Base-by-base conservation (phyloP, 1,140 invertebrate species). In the Amyelois transitella region DNA sequence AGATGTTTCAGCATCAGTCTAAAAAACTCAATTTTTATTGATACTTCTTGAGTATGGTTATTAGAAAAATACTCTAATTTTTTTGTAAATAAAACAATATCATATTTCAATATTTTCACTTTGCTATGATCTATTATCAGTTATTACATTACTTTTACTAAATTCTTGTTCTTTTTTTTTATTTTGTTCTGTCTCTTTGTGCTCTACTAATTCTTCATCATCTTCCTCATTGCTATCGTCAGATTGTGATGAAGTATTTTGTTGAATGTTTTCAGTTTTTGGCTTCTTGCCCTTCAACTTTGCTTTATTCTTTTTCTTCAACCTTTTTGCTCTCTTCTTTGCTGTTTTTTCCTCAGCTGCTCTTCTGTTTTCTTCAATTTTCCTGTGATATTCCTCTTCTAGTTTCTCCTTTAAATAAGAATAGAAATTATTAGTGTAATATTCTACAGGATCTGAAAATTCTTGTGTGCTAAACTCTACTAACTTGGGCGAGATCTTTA, bases 311-410 rank as follows among this genome's bases (percentile, higher is more conserved):
- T 96, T 97, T 65, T 92, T 95, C 69, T 94, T 96, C 52, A 94
- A 74, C 64, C 96, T 90, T 81, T 97, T 97, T 0, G 93, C 93
- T 66, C 96, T 88, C 84, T 96, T 97, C 62, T 96, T 97, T 0
- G 94, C 94, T 1, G 95, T 97, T 75, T 89, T 91, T 73, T 95
- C 92, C 70, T 97, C 96, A 19, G 94, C 93, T 66, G 86, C 80
- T 64, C 79, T 91, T 77, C 92, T 92, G 73, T 98, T 97, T 67
- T 95, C 91, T 82, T 96, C 93, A 6, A 98, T 73, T 88, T 95
- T 97, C 48, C 89, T 75, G 61, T 94, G 92, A 88, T 95, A 98
- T 58, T 94, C 94, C 18, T 93, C 91, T 86, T 98, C 96, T 22
- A 94, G 79, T 53, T 92, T 90, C 88, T 98, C 96, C 91, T 94